A percentile compares a stretch with the other conserved stretches of the same genome.
phyloP scores from a whole-genome alignment of 2,113 vertebrate species.

The Danio rerio region GRCz12tu NC_133183.1:36345501-36346000 shows the following conservation, averaged over 20 bases:
- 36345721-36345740: conserved; percentile 53
- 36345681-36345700: conserved; percentile 26
- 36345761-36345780: conserved; percentile 21
- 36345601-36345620: conserved; percentile 75
- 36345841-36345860: background rate
- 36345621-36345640: conserved; percentile 78
- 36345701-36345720: conserved; percentile 42
- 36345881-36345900: too few species aligned
- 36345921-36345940: too few species aligned
- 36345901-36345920: too few species aligned
- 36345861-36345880: too few species aligned
- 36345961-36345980: too few species aligned
- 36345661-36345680: conserved; percentile 66
- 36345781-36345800: background rate
- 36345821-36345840: background rate
- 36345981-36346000: too few species aligned
- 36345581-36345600: conserved; percentile 74
- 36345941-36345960: too few species aligned
- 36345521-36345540: conserved; percentile 74
- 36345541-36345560: conserved; percentile 62
- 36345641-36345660: conserved; percentile 79
- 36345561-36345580: conserved; percentile 70
- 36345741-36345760: conserved; percentile 43
- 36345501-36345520: conserved; percentile 78
- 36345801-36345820: background rate